Evolutionary conservation across 92 coral and sea anemone species (phyloP).

Genomic region (Zoanthus sansibaricus): DNA sequence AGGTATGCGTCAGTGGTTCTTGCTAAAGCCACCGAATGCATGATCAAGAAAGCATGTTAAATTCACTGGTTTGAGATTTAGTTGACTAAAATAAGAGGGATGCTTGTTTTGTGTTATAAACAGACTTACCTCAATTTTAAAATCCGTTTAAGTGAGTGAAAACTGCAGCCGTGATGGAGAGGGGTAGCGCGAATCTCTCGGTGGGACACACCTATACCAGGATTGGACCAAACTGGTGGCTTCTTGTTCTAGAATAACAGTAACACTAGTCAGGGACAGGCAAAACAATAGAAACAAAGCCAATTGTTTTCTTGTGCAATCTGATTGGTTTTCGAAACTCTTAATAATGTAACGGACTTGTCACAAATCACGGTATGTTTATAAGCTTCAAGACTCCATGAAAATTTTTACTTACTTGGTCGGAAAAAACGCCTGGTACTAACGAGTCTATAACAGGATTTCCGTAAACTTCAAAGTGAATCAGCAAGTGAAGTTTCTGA

Average conservation of each 20-base stretch:
- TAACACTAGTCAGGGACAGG: conserved; percentile 44
- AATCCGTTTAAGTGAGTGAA: not conserved
- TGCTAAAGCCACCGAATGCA: conserved; percentile 22
- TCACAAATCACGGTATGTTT: conserved; percentile 12
- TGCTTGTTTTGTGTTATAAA: not conserved
- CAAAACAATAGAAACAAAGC: conserved; percentile 44
- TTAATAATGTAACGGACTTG: not conserved
- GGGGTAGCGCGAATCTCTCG: conserved; percentile 7
- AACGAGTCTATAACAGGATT: not conserved
- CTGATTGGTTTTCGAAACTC: conserved; percentile 28
- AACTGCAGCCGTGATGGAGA: not conserved
- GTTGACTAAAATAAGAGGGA: not conserved
- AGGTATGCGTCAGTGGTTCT: conserved; percentile 28
- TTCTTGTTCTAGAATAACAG: conserved; percentile 40
- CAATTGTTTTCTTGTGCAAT: not conserved
- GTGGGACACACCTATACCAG: conserved; percentile 40
- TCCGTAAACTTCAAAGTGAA: not conserved
- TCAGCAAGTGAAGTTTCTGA: conserved; percentile 7
- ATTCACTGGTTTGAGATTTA: conserved; percentile 20
- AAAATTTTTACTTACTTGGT: not conserved
- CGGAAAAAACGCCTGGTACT: not conserved
- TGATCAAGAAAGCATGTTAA: conserved; percentile 27
- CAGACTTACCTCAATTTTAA: conserved; percentile 17
- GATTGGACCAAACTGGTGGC: conserved; percentile 42
- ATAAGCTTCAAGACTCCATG: not conserved